phyloP scores from a whole-genome alignment of 2,888 invertebrate species.

The Caenorhabditis sulstoni region DNA sequence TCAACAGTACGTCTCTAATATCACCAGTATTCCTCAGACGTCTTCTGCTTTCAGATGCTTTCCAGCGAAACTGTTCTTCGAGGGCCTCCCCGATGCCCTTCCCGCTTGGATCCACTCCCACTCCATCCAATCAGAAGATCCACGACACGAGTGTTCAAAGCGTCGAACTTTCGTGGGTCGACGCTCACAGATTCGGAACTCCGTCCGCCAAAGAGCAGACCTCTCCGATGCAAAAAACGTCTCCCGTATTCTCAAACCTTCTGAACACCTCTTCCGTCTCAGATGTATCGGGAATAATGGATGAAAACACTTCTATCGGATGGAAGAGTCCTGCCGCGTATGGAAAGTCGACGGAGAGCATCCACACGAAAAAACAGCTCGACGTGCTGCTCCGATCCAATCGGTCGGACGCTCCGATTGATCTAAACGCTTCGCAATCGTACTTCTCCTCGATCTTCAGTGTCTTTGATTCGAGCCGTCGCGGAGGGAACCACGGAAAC shows the following conservation, averaged over 20 bases:
- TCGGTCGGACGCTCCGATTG: conserved; percentile 39
- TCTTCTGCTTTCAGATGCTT: conserved; percentile 6
- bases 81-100: neutral
- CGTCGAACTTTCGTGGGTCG: conserved; percentile 51
- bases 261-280: conserved; percentile 19
- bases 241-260: conserved; percentile 4
- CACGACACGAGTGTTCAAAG: conserved; percentile 30
- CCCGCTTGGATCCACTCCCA: neutral
- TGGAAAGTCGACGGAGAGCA: conserved; percentile 54
- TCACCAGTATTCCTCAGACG: neutral
- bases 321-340: conserved; percentile 50
- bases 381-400: conserved; percentile 54
- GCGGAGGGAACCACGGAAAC: conserved; percentile 2
- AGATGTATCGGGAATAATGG: conserved; percentile 32
- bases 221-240: conserved; percentile 15
- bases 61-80: conserved; percentile 4
- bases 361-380: conserved; percentile 66
- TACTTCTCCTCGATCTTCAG: conserved; percentile 50
- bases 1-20: conserved; percentile 11
- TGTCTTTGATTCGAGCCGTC: conserved; percentile 42
- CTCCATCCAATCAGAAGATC: conserved; percentile 1
- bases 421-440: conserved; percentile 41
- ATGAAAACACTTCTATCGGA: conserved; percentile 20
- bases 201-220: conserved; percentile 26
- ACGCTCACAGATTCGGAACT: conserved; percentile 56